Percentiles rank a stretch among this genome's conserved stretches.
These are phyloP conservation scores for Calycopis cecrops DNA, from an alignment of 1,140 invertebrate species.

Conservation along the genomic window DNA sequence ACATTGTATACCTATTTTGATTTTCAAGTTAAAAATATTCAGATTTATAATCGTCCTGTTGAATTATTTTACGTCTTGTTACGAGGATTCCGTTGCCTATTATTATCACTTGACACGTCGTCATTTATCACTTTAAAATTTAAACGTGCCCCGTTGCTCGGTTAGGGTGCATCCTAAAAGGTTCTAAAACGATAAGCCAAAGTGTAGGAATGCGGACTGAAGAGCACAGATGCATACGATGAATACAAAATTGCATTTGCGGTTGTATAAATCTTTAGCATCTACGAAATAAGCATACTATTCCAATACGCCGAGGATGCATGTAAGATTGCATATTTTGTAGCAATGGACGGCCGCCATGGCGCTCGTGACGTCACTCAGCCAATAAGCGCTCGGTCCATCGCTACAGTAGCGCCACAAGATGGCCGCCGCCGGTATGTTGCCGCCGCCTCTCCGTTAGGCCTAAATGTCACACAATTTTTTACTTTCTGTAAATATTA, in stretches of 20 bases:
- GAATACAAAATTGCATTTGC: slow-evolving; percentile 25
- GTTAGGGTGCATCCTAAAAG: slow-evolving; percentile 69
- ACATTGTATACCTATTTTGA: not conserved
- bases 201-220: slow-evolving; percentile 63
- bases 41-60: not conserved
- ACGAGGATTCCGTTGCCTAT: slow-evolving; percentile 39
- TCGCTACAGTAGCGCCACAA: slow-evolving; percentile 67
- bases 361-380: slow-evolving; percentile 66
- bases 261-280: slow-evolving; percentile 22
- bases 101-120: slow-evolving; percentile 53
- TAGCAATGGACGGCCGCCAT: slow-evolving; percentile 65
- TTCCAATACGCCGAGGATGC: slow-evolving; percentile 25
- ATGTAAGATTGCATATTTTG: slow-evolving; percentile 37
- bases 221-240: slow-evolving; percentile 50
- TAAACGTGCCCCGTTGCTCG: slow-evolving; percentile 51
- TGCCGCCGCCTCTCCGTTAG: slow-evolving; percentile 66
- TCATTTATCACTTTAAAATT: slow-evolving; percentile 51
- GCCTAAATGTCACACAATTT: slow-evolving; percentile 61
- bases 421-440: slow-evolving; percentile 61
- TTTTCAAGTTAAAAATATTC: slow-evolving; percentile 2
- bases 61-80: slow-evolving; percentile 16
- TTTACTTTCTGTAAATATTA: slow-evolving; percentile 35
- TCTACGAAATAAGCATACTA: slow-evolving; percentile 24
- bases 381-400: slow-evolving; percentile 57
- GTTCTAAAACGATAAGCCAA: slow-evolving; percentile 60